Base-by-base conservation (phyloP, 2,113 vertebrate species). In the Varanus salvator region DNA sequence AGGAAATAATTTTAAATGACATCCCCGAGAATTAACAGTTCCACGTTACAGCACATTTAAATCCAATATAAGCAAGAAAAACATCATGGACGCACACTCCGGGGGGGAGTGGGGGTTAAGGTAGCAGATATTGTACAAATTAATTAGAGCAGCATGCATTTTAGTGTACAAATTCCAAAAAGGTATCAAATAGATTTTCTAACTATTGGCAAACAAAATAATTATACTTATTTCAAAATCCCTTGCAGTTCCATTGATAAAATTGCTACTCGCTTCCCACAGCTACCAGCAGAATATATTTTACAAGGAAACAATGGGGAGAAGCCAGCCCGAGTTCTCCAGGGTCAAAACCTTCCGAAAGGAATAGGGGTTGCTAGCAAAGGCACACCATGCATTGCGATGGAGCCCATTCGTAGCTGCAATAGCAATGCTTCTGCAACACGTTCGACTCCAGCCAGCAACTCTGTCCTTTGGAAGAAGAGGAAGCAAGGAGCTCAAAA, bases 1-100 rank as follows among this genome's bases (percentile, higher is more conserved):
- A 90, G 80, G 87, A 93, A 93, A 91, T 74, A 95, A 96, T 95
- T 95, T 95, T 96, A 96, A 96, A 96, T 89, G 94, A 86, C 90
- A 95, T 93, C 94, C 68, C 95, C 93, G 95, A 95, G 94, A 94
- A 90, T 89, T 83, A 94, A 93, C 95, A 93, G 94, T 90, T 93
- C 90, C 92, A 91, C 89, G 88, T 87, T 92, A 68, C 60, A 90
- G 84, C 88, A 91, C 91, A 94, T 91, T 94, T 91, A 95, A 92
- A 93, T 90, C 93, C 89, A 94, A 93, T 85, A 92, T 38, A 89
- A 83, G 80, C 87, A 93, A 12, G 44, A 14, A 48, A 54, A 68
- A 29, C 15, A 31, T 31, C 4, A 3, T 11, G 44, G 19, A n/a
- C 48, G 21, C 17, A 25, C 6, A 4, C 7, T 15, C 57, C 11